Evolutionary conservation across 2,113 vertebrate genomes (phyloP), one percentile per base, ranked within the genome.

Genomic region (Paramisgurnus dabryanus): DNA sequence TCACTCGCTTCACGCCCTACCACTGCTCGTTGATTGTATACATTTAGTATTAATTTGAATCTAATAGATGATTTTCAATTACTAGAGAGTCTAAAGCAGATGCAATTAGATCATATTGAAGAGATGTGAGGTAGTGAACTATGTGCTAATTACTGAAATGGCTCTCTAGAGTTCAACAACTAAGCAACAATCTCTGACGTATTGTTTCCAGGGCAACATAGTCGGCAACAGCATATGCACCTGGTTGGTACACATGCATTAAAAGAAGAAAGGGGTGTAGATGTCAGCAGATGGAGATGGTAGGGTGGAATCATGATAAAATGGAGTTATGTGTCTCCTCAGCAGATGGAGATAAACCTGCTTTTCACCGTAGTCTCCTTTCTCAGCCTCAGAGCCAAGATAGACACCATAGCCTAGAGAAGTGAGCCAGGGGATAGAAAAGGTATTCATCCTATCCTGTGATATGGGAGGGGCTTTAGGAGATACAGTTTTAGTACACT

Each of bases 281-380:
- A 71, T 84, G 60, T 82, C 67, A 77, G 49, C 58, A 78, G 78
- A 80, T 85, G 80, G 74, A 83, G 67, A 72, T 18, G 74, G 47
- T 22, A 73, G 66, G 71, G 82, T 55, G 11, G 34, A 60, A 40
- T 60, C 22, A 11, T 80, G 77, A 64, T 67, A 72, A 64, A 27
- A 53, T 75, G 55, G 17, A 45, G 39, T 68, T 67, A 9, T 41
- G 49, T 50, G 53, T 72, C 57, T 75, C 63, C 64, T 76, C 61
- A 66, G 41, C 76, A 81, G 73, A 73, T 74, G 55, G 47, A 63
- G 22, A 77, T 79, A 49, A 66, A 81, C 78, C 76, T 79, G 83
- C 70, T 58, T 17, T 64, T 50, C 60, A n/a, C 64, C 39, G n/a
- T 61, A 58, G 50, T 61, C 13, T 55, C 55, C n/a, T 34, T 47